These are phyloP conservation scores for Gallinago nigripennis DNA, from an alignment of 2,797 vertebrate genomes.

Conservation along the genomic window DNA sequence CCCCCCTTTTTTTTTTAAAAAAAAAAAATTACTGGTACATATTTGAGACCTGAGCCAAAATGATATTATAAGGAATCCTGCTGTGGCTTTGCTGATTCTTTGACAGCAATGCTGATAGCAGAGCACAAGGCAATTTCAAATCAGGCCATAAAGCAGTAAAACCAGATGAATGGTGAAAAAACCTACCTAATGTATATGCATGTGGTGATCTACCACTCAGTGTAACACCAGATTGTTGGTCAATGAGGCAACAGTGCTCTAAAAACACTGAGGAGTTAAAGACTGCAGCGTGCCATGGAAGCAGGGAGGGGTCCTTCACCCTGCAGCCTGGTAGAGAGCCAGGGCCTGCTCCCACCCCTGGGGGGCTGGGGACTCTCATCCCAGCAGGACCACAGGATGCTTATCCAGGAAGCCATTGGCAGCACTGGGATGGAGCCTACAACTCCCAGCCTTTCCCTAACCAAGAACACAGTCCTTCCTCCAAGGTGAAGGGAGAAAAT, in stretches of 20 bases:
- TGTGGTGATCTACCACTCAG: neutral
- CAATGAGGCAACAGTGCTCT: neutral
- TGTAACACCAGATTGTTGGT: neutral
- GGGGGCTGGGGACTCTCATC: neutral
- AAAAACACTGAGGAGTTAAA: neutral
- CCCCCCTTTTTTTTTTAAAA: neutral
- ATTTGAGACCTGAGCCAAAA: constrained; percentile 52
- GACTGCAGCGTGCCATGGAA: neutral
- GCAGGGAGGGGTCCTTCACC: neutral
- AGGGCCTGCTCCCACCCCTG: neutral
- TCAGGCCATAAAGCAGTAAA: neutral
- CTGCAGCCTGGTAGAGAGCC: neutral
- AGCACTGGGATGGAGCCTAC: neutral
- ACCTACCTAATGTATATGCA: neutral
- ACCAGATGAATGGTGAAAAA: neutral
- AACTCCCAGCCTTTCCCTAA: neutral
- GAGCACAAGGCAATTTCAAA: neutral
- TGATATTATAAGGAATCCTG: constrained; percentile 21
- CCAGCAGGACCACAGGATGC: neutral
- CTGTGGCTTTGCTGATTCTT: neutral
- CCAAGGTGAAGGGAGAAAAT: neutral
- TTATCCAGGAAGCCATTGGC: neutral
- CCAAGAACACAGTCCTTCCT: neutral
- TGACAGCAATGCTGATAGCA: neutral
- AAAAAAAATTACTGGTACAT: constrained; percentile 24